phyloP scores from a whole-genome alignment of 2,888 invertebrate genomes.

The Himalopsyche kuldschensis region DNA sequence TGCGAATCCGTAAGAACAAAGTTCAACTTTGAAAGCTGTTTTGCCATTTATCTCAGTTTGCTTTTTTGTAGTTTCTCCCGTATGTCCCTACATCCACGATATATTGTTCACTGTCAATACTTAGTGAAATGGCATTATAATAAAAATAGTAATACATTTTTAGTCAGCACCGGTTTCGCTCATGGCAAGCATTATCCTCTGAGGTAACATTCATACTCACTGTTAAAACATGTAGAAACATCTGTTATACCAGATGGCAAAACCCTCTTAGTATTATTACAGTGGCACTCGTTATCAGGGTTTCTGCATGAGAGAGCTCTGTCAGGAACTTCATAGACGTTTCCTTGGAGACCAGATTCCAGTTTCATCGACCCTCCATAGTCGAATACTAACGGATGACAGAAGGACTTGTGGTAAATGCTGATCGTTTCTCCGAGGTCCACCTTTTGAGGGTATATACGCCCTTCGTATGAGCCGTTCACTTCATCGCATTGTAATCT shows the following conservation, averaged over 20 bases:
- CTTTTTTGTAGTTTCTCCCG: too few relatives aligned
- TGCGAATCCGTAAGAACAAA: too few relatives aligned
- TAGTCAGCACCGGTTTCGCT: too few relatives aligned
- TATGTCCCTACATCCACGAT: too few relatives aligned
- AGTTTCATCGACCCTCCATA: constrained; percentile 43
- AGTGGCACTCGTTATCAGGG: constrained; percentile 68
- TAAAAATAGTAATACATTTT: too few relatives aligned
- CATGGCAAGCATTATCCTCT: too few relatives aligned
- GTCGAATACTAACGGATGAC: constrained; percentile 64
- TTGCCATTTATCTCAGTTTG: too few relatives aligned
- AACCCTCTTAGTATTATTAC: constrained; percentile 43
- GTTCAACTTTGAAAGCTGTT: too few relatives aligned
- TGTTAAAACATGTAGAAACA: background rate
- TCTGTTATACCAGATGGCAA: background rate
- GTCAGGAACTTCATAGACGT: constrained; percentile 63
- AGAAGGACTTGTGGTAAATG: constrained; percentile 75
- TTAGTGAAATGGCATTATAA: too few relatives aligned
- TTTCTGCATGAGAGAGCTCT: constrained; percentile 62
- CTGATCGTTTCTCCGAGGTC: constrained; percentile 56
- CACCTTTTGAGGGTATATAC: constrained; percentile 67
- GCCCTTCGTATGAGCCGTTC: constrained; percentile 71
- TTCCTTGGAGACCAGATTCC: constrained; percentile 59
- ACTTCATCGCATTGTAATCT: constrained; percentile 69
- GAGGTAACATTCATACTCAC: background rate
- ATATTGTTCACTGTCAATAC: too few relatives aligned